Conservation (phyloP, 2,797 vertebrate genomes). For the Sebastes cheni region DNA sequence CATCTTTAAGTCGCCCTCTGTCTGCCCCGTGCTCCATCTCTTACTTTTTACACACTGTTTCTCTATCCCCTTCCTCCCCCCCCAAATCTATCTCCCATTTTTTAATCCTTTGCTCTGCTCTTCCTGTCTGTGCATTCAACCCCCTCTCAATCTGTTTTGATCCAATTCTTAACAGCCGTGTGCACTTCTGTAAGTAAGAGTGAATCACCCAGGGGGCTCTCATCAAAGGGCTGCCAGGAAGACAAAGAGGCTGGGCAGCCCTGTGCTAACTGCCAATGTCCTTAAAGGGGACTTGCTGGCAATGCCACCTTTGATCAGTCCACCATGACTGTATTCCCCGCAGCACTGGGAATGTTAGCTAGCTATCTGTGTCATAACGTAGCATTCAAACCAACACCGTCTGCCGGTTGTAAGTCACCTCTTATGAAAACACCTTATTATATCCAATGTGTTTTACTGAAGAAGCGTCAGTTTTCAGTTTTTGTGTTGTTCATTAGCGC, state of each 20-base stretch:
- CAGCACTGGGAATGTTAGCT: conserved; percentile 37
- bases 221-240: conserved; percentile 83
- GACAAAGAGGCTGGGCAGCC: conserved; percentile 75
- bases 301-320: conserved; percentile 79
- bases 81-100: conserved; percentile 57
- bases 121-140: conserved; percentile 58
- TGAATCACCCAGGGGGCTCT: conserved; percentile 79
- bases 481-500: not conserved
- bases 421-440: conserved; percentile 20
- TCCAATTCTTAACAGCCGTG: conserved; percentile 80
- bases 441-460: not conserved
- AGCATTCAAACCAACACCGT: conserved; percentile 7
- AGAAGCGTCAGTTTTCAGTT: not conserved
- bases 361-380: conserved; percentile 29
- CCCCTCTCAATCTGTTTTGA: conserved; percentile 79
- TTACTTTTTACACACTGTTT: conserved; percentile 34
- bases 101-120: conserved; percentile 58
- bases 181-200: conserved; percentile 80
- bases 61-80: conserved; percentile 34
- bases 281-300: conserved; percentile 72
- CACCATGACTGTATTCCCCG: conserved; percentile 58
- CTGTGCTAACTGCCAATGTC: conserved; percentile 74
- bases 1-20: conserved; percentile 29
- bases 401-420: not conserved
- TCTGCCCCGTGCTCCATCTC: conserved; percentile 20